These are phyloP conservation scores for Pecten maximus DNA, from an alignment of 2,888 invertebrate genomes.

Conservation along the genomic window DNA sequence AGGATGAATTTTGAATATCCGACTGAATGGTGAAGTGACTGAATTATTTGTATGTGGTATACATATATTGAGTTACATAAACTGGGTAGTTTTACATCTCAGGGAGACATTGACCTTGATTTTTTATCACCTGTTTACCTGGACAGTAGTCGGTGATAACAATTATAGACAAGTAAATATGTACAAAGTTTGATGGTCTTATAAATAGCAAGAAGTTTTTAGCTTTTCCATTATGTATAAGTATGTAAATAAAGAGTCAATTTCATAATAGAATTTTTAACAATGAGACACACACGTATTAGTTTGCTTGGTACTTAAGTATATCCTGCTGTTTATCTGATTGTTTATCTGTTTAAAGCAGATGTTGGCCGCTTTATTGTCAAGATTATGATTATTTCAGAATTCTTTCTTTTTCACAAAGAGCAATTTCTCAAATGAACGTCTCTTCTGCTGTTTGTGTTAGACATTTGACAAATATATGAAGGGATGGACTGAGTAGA, in stretches of 20 bases:
- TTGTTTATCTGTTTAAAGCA: background rate
- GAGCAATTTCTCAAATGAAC: too few relatives aligned
- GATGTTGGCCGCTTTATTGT: background rate
- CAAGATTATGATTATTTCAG: background rate
- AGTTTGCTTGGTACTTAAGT: background rate
- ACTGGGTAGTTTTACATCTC: background rate
- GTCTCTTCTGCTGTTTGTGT: too few relatives aligned
- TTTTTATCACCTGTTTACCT: background rate
- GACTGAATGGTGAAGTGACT: background rate
- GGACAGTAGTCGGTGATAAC: constrained; percentile 39
- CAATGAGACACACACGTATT: background rate
- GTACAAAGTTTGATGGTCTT: background rate
- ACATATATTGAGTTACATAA: constrained; percentile 11
- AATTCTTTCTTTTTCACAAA: background rate
- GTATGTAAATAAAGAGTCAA: background rate
- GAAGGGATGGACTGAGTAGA: too few relatives aligned
- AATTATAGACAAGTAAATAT: background rate
- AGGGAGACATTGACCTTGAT: background rate
- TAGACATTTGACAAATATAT: too few relatives aligned
- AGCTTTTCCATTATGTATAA: background rate
- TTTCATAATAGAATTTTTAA: background rate
- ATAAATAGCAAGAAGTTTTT: background rate
- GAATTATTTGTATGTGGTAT: background rate
- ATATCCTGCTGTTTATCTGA: background rate
- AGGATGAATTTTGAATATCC: background rate